Evolutionary conservation across 2,888 invertebrate species (phyloP), one percentile per base, ranked within the genome.

Genomic region (Lepidochitona cinerea): DNA sequence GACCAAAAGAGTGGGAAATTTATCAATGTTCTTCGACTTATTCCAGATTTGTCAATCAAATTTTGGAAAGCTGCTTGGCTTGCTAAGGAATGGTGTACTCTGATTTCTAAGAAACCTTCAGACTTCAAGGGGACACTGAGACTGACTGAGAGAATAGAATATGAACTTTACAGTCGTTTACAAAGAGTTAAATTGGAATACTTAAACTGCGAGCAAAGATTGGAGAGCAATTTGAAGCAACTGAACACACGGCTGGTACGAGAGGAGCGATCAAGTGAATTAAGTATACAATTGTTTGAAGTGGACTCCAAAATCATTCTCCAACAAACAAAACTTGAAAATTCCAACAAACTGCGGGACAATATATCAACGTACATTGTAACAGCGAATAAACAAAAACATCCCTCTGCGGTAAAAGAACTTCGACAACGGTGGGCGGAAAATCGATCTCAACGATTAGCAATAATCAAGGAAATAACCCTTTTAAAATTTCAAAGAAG

Each of bases 361-460:
- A 74, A 75, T 29, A 75, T 85, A 33, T 75, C 81, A 0, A 70
- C 79, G 33, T 76, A 78, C 37, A 72, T 85, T 9, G 74, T 79
- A 36, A 71, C 76, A 2, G 79, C 84, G 0, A 76, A 76, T 0
- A 75, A 80, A 68, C 68, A 53, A 7, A 78, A 79, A 36, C 78
- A 82, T 35, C 75, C 71, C 26, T 70, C 69, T 14, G 73, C 79
- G 18, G 82, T 81, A 68, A 79, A 77, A 65, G 75, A 78, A 23
- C 72, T 84, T 29, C 78, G 79, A 72, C 78, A 84, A 14, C 75
- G 79, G 49, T 84, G 82, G 53, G 83, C 84, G 70, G 78, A 81
- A 32, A 87, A 87, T 68, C 84, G 82, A 69, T 71, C 85, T 6
- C 82, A 85, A 71, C 74, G 85, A 6, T 86, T 81, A 64, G 78